Evolutionary conservation across 1,140 invertebrate species (phyloP).

Genomic region (Lasaia peninsularis): DNA sequence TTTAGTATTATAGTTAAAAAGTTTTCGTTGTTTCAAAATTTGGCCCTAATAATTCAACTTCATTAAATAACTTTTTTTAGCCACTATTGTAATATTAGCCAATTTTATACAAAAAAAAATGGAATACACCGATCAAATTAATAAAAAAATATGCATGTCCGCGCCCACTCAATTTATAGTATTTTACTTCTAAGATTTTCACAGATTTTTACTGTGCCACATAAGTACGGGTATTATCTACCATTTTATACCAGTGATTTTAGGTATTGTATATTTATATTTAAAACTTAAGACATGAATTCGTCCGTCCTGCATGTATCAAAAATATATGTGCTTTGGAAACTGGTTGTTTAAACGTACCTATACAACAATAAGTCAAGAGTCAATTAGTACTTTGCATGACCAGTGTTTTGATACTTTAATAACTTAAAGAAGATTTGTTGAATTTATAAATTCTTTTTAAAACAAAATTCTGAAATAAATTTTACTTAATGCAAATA

Average conservation of each 20-base stretch:
- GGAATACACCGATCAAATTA: too few relatives aligned
- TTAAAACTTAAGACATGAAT: conserved; percentile 5
- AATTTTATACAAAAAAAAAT: too few relatives aligned
- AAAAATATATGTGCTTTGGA: neutral
- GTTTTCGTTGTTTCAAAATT: too few relatives aligned
- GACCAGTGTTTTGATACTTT: neutral
- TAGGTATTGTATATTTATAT: conserved; percentile 25
- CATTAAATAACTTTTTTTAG: too few relatives aligned
- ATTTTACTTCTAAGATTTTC: conserved; percentile 1
- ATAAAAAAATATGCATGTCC: neutral
- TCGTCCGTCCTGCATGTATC: neutral
- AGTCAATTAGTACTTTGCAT: neutral
- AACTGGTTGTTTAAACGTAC: neutral
- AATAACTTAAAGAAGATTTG: too few relatives aligned
- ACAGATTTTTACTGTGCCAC: conserved; percentile 48
- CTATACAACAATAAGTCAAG: neutral
- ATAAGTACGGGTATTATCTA: conserved; percentile 60
- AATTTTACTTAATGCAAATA: too few relatives aligned
- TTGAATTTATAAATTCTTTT: too few relatives aligned
- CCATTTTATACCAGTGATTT: conserved; percentile 33
- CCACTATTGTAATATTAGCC: too few relatives aligned
- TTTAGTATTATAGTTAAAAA: too few relatives aligned
- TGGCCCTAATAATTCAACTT: too few relatives aligned
- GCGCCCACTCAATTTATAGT: neutral
- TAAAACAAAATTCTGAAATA: too few relatives aligned